Base-by-base conservation (phyloP, 1,140 invertebrate species). In the Nephila pilipes region DNA sequence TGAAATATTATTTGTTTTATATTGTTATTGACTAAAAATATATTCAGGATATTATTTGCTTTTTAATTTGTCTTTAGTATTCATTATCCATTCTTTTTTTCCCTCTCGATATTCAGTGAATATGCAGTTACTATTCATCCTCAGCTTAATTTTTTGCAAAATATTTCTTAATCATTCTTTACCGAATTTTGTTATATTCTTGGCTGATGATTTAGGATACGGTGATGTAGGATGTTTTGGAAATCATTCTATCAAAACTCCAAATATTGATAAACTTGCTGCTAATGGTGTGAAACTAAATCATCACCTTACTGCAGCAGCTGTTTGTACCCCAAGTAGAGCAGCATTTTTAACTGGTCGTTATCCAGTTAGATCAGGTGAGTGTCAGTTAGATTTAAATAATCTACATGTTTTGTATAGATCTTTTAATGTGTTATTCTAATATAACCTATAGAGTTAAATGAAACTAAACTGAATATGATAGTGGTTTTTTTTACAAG, bases 121-220 rank as follows among this genome's bases (percentile, higher is more conserved):
- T 36, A 75, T 75, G 69, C 1, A 5, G 1, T 18, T 36, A 25
- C 0, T 83, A 16, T 83, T 83, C 12, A 25, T 83, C 16, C 25
- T 83, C 54, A 55, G n/a, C 10, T n/a, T 83, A 16, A 1, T 83
- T 8, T 12, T 57, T 55, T 83, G 0, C 46, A 18, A 83, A 22
- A 54, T 57, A 25, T 0, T 57, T 12, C 14, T 83, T 55, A 10
- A 12, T n/a, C 32, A 20, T 83, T 83, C 81, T 91, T 83, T 46
- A 32, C 95, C 95, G 12, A 96, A 96, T 94, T 94, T 96, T 46
- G 32, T 96, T 36, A 90, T 96, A 1, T 92, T 96, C 63, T 60
- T 96, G n/a, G 95, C 95, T 16, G 95, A 96, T 93, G 95, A 96
- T 94, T 94, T 96, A 63, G 95, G 95, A 18, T 94, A 94, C 91